Base-by-base conservation (phyloP, 2,888 invertebrate species). In the Boloria euphrosyne region DNA sequence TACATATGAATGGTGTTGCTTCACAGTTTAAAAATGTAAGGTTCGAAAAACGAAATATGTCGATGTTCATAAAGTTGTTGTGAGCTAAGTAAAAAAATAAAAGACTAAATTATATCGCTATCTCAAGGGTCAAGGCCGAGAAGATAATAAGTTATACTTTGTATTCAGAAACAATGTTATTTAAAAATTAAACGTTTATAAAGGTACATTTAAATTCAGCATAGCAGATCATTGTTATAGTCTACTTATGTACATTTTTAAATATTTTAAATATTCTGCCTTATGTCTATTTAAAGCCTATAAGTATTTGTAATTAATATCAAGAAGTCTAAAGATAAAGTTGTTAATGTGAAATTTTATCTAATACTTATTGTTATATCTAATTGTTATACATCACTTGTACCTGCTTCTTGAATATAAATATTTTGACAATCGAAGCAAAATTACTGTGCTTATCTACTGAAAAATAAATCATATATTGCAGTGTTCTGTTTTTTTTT, bases 381-480 rank as follows among this genome's bases (percentile, higher is more conserved):
- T 89, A 86, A 86, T 84, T 89, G 88, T 90, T 88, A 83, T 85
- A 85, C 87, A 89, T 90, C 87, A 91, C 89, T 87, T 87, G 91
- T 92, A 91, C 91, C 91, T 92, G 91, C 90, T 91, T 89, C 82
- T 80, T 85, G 82, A 83, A 80, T 83, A 88, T 85, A 81, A 85
- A 89, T 90, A 89, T 89, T 89, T 89, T 87, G 85, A 85, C 87
- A 87, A 84, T 89, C 92, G 91, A 92, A 92, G 92, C 92, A 92
- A 91, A 92, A 88, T 92, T 87, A 91, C 86, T 90, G 90, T 87
- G 92, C 92, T 91, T 92, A 89, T 84, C 81, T 87, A 89, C 89
- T 86, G 83, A 87, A 86, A 81, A 90, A 89, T 90, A 91, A 91
- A 91, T 87, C 86, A 89, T 87, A 86, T 90, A 90, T 89, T 89